Evolutionary conservation across 1,140 invertebrate species (phyloP).

Genomic region (Drosophila busckii): DNA sequence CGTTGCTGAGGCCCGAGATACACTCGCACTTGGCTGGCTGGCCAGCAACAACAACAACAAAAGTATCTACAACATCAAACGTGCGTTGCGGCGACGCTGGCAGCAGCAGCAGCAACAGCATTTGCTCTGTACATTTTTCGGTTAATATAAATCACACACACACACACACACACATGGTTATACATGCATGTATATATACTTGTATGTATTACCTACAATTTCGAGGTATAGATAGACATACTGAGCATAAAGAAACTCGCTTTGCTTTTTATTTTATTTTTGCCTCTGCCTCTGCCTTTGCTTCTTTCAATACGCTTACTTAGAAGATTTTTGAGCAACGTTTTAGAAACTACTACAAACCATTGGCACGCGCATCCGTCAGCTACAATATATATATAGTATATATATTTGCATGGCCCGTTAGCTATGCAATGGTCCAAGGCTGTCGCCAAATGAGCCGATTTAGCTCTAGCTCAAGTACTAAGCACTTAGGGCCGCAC

Average conservation of each 20-base stretch:
- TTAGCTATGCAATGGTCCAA: constrained; percentile 51
- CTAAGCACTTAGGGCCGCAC: not conserved
- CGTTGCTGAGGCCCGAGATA: constrained; percentile 49
- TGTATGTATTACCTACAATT: constrained; percentile 18
- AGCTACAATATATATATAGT: constrained; percentile 42
- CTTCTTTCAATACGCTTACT: constrained; percentile 5
- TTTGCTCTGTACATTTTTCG: constrained; percentile 56
- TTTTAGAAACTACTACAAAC: constrained; percentile 15
- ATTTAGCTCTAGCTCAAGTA: not conserved
- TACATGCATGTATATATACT: constrained; percentile 8
- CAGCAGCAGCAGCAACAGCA: constrained; percentile 24
- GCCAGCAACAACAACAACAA: constrained; percentile 26
- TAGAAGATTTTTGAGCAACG: constrained; percentile 35
- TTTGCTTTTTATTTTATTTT: no score
- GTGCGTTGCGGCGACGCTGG: constrained; percentile 48
- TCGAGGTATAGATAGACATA: constrained; percentile 30
- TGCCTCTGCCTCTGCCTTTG: not conserved
- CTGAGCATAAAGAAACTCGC: constrained; percentile 37
- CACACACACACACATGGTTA: not conserved
- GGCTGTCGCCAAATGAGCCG: constrained; percentile 30
- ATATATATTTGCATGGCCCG: constrained; percentile 46
- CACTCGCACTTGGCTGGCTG: constrained; percentile 53
- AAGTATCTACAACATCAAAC: constrained; percentile 73
- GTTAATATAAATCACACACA: constrained; percentile 62
- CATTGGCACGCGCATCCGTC: constrained; percentile 56